Conservation (phyloP, 2,888 invertebrate species). For the Chymomyza amoena region DNA sequence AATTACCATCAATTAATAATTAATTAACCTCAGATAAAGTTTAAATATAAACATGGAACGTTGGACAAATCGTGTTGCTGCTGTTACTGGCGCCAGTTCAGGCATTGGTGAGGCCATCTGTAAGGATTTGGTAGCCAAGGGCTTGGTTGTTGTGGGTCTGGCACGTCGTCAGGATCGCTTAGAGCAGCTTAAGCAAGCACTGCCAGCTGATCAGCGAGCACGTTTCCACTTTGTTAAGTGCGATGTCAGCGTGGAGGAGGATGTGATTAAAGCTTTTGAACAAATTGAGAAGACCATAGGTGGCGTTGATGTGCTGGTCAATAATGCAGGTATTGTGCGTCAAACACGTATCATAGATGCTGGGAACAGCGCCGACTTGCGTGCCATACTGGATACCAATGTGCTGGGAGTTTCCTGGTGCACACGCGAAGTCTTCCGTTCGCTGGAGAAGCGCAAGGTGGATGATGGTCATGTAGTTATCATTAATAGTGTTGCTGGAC, state of each 20-base stretch:
- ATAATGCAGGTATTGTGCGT: conserved; percentile 79
- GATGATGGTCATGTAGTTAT: conserved; percentile 80
- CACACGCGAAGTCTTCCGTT: conserved; percentile 79
- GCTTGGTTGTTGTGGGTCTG: conserved; percentile 78
- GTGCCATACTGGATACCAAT: conserved; percentile 78
- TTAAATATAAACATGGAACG: conserved; percentile 44
- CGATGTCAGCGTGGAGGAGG: conserved; percentile 80
- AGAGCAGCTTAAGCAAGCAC: conserved; percentile 48
- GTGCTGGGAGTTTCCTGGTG: conserved; percentile 78
- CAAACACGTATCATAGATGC: conserved; percentile 34
- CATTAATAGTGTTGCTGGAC: conserved; percentile 75
- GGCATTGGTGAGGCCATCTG: conserved; percentile 60
- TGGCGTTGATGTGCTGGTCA: conserved; percentile 81
- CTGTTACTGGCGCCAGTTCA: conserved; percentile 64
- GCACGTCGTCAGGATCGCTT: conserved; percentile 79
- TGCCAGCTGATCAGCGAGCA: conserved; percentile 48
- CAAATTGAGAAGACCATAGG: conserved; percentile 79
- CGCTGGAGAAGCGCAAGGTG: conserved; percentile 77
- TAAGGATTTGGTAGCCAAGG: conserved; percentile 46
- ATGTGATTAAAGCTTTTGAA: conserved; percentile 80
- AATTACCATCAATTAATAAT: not conserved
- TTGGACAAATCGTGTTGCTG: conserved; percentile 61
- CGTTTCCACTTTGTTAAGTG: conserved; percentile 78
- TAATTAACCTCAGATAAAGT: not conserved
- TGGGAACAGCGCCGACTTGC: conserved; percentile 55